Evolutionary conservation across 2,888 invertebrate genomes (phyloP), one percentile per base, ranked within the genome.

Genomic region (Norana najaformis): DNA sequence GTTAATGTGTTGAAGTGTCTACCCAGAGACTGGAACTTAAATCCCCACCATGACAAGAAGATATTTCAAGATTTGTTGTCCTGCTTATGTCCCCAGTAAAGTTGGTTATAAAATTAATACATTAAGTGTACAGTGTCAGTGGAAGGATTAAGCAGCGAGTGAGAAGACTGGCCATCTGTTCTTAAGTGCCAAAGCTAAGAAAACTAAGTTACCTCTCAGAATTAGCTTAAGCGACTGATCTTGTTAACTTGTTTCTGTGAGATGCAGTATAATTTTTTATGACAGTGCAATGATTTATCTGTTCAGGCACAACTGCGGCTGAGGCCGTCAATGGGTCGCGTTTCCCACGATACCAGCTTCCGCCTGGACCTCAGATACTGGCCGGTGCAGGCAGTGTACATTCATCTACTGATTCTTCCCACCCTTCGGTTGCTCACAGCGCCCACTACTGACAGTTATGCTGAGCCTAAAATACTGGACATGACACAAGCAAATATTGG

Each of bases 401-500:
- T 91, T 94, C 93, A 23, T 94, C 94, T 90, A 93, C 94, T 90
- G 93, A 94, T 89, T 92, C 93, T 88, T 93, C 93, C 90, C 93
- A 93, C 93, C 88, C 92, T 93, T 53, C 93, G 41, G 93, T 93
- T 88, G 93, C 93, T 53, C 93, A 93, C 93, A 93, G 93, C 91
- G 93, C 93, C 82, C 85, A 85, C 85, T 85, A 85, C 85, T 85
- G 37, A 85, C 92, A 93, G 90, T 91, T 93, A n/a, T 93, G 94
- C 90, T 92, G 92, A 91, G 93, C 41, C 89, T 88, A 93, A 91
- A 93, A 93, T 92, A 91, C 93, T 92, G 92, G 92, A 89, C 93
- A 93, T 95, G 95, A 5, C 96, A 96, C 90, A 95, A 95, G 5
- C 95, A 69, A 69, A 69, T 94, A 47, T 38, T 41, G 89, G 89